phyloP scores from a whole-genome alignment of 2,888 invertebrate species.

The Dynastes tityus region DNA sequence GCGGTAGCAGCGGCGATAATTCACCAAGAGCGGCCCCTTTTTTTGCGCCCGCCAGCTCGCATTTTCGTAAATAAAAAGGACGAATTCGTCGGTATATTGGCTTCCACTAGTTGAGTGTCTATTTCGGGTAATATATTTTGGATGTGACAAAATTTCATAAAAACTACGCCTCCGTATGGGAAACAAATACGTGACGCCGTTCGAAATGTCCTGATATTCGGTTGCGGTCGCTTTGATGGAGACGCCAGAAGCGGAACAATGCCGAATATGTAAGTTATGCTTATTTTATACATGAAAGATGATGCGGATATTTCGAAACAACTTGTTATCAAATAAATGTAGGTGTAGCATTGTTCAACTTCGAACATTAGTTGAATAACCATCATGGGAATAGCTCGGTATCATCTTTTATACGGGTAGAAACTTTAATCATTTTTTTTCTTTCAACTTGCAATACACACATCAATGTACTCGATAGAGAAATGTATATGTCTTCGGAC shows the following conservation, averaged over 20 bases:
- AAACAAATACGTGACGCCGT: constrained; percentile 28
- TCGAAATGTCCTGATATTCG: constrained; percentile 31
- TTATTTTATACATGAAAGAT: constrained; percentile 2
- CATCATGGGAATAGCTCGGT: no score
- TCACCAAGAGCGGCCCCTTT: constrained; percentile 35
- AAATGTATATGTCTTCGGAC: no score
- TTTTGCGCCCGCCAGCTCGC: constrained; percentile 8
- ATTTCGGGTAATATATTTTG: constrained; percentile 44
- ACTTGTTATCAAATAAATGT: constrained; percentile 1
- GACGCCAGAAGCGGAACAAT: neutral
- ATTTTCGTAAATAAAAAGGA: constrained; percentile 35
- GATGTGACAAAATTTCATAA: constrained; percentile 47
- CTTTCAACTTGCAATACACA: no score
- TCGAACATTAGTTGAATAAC: neutral
- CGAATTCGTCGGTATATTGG: constrained; percentile 40
- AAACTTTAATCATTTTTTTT: no score
- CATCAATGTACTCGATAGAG: no score
- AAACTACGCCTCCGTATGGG: constrained; percentile 20
- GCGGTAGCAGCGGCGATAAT: constrained; percentile 19
- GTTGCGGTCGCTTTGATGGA: constrained; percentile 19
- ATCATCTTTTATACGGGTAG: no score
- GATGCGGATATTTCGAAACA: neutral
- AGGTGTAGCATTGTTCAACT: neutral
- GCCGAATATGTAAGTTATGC: constrained; percentile 19
- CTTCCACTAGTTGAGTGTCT: constrained; percentile 45